Base-by-base conservation (phyloP, 92 coral and sea anemone species). In the Palythoa grandis region DNA sequence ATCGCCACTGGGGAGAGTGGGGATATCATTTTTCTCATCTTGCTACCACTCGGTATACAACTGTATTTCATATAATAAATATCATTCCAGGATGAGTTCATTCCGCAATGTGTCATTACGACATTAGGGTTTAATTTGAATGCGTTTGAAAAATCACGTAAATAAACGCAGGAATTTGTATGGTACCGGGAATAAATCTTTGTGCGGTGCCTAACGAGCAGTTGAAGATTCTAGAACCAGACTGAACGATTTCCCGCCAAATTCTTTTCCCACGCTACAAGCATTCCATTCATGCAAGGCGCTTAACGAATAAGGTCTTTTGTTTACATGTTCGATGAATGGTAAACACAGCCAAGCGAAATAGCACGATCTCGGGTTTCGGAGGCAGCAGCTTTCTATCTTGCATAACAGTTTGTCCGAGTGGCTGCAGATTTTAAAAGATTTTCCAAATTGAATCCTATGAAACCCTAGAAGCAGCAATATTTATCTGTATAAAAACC, bases 271-370 rank as follows among this genome's bases (percentile, higher is more conserved):
- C 85, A 80, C 85, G 85, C 85, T 52, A 35, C 74, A 43, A 3
- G 58, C 74, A 80, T 80, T 80, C 85, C 74, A 63, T 80, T 48
- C 58, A 80, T 80, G 9, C 85, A 80, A 16, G 23, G 72, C 65
- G 85, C 85, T 80, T 80, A 80, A 38, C 48, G 72, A 52, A 67
- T 47, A 80, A 66, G 60, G 47, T 80, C 85, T 48, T 80, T 80
- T 80, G 85, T 80, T 66, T 80, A 66, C 85, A 80, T 65, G 60
- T 66, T 47, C 74, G 74, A 80, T 66, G 29, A 80, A 66, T 66
- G 72, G 74, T 80, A 67, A 80, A 66, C 85, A 80, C 40, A 80
- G 73, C 40, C 74, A 25, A 4, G 50, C 9, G 50, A 43, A 43
- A 43, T 67, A 60, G 85, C 85, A 48, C 35, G 60, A 17, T 80